Conservation (phyloP, 2,888 invertebrate genomes). For the Diarsia dahlii region DNA sequence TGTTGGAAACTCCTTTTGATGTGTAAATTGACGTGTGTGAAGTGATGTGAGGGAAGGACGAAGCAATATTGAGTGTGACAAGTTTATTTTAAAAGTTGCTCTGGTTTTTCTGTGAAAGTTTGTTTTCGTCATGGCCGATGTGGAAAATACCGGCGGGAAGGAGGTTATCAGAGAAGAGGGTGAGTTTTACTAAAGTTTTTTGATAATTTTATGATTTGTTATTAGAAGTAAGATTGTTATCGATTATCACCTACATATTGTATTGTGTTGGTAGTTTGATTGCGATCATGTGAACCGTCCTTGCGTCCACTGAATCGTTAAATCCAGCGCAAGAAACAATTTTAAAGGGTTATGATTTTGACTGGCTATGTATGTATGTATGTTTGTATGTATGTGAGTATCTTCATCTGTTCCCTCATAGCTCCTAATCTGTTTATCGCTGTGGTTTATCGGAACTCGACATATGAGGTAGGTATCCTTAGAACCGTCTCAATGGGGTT, state of each 20-base stretch:
- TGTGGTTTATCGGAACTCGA: too few relatives aligned
- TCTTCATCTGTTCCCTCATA: too few relatives aligned
- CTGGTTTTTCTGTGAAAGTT: slow-evolving; percentile 59
- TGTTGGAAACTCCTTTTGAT: slow-evolving; percentile 44
- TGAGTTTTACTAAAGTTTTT: slow-evolving; percentile 21
- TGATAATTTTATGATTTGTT: background rate
- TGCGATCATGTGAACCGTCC: background rate
- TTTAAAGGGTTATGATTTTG: background rate
- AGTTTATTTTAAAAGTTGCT: slow-evolving; percentile 63
- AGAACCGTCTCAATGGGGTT: too few relatives aligned
- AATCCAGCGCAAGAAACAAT: background rate
- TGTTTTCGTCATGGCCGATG: slow-evolving; percentile 73
- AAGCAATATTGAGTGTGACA: slow-evolving; percentile 68
- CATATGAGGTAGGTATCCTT: too few relatives aligned
- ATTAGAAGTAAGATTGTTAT: background rate
- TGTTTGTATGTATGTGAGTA: too few relatives aligned
- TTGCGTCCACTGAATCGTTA: background rate
- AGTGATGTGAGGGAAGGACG: slow-evolving; percentile 74
- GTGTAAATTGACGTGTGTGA: slow-evolving; percentile 57
- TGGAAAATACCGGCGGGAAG: slow-evolving; percentile 66
- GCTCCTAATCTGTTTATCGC: too few relatives aligned
- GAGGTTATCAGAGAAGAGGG: slow-evolving; percentile 62
- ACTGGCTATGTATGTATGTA: too few relatives aligned
- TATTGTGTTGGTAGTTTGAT: background rate
- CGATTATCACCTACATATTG: too few relatives aligned